phyloP scores from a whole-genome alignment of 2,113 vertebrate genomes.

The Protobothrops flavoviridis region DNA sequence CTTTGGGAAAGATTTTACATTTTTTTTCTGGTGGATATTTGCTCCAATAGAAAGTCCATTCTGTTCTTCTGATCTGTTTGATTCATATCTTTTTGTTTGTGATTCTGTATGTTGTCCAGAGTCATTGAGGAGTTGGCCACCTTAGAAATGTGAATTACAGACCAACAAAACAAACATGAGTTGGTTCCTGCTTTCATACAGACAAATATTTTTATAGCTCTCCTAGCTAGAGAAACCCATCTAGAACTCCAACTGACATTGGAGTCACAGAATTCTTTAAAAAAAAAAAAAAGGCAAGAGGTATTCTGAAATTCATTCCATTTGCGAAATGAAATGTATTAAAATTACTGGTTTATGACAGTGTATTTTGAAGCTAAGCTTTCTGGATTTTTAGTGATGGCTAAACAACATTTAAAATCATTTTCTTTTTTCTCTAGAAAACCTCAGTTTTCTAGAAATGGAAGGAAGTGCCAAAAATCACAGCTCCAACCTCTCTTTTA shows the following conservation, averaged over 20 bases:
- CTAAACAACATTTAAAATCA: not conserved
- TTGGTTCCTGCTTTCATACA: not conserved
- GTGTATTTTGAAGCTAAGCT: not conserved
- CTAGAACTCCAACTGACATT: not conserved
- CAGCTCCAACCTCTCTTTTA: not conserved
- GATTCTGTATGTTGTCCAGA: not conserved
- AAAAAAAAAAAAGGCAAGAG: not conserved
- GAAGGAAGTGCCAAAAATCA: not conserved
- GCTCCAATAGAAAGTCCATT: not conserved
- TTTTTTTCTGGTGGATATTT: not conserved
- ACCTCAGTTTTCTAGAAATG: too few relatives aligned
- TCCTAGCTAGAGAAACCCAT: not conserved
- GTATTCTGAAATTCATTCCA: not conserved
- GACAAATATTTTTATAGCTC: not conserved
- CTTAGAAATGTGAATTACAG: not conserved
- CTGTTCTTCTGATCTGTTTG: not conserved
- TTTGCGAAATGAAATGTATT: not conserved
- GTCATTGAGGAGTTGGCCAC: not conserved
- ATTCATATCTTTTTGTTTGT: not conserved
- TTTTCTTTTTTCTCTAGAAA: not conserved
- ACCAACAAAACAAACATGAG: not conserved
- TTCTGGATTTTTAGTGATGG: not conserved
- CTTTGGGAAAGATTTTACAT: not conserved
- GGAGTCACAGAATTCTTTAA: not conserved
- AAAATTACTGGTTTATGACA: not conserved